These are phyloP conservation scores for Synergus itoensis DNA, from an alignment of 2,888 invertebrate species.

Conservation along the genomic window DNA sequence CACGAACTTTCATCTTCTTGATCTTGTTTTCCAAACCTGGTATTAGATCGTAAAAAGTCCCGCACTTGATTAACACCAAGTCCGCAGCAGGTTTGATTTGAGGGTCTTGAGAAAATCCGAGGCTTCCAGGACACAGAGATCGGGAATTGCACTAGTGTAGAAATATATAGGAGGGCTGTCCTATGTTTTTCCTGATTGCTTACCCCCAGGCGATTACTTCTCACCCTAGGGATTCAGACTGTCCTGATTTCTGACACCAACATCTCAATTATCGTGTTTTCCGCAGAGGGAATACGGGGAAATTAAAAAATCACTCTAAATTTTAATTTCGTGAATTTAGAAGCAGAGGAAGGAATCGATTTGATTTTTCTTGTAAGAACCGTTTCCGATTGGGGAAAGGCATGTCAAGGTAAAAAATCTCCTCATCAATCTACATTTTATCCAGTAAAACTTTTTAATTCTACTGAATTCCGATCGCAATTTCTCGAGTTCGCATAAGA, in stretches of 20 bases:
- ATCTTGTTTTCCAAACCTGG: conserved; percentile 41
- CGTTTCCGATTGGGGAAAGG: not conserved
- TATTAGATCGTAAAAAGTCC: conserved; percentile 50
- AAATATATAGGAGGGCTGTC: conserved; percentile 16
- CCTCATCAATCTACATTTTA: not conserved
- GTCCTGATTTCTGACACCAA: conserved; percentile 31
- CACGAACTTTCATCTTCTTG: conserved; percentile 41
- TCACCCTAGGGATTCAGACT: conserved; percentile 22
- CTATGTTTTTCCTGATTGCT: conserved; percentile 34
- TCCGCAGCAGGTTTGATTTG: conserved; percentile 17
- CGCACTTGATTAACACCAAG: conserved; percentile 54
- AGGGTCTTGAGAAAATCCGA: conserved; percentile 23
- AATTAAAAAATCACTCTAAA: not conserved
- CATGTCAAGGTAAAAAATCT: not conserved
- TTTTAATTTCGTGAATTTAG: not conserved
- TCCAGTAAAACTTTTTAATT: not conserved
- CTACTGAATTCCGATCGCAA: not conserved
- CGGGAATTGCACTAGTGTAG: conserved; percentile 12
- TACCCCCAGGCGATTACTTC: conserved; percentile 33
- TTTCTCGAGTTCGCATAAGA: not conserved
- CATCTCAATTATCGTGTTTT: conserved; percentile 30
- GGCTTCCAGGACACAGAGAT: conserved; percentile 8
- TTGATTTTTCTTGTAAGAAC: too few species aligned
- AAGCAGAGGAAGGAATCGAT: not conserved
- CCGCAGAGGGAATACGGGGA: not conserved